Percentiles rank a stretch among this genome's conserved stretches.
phyloP scores from a whole-genome alignment of 2,113 vertebrate genomes.

The Montifringilla adamsi region DNA sequence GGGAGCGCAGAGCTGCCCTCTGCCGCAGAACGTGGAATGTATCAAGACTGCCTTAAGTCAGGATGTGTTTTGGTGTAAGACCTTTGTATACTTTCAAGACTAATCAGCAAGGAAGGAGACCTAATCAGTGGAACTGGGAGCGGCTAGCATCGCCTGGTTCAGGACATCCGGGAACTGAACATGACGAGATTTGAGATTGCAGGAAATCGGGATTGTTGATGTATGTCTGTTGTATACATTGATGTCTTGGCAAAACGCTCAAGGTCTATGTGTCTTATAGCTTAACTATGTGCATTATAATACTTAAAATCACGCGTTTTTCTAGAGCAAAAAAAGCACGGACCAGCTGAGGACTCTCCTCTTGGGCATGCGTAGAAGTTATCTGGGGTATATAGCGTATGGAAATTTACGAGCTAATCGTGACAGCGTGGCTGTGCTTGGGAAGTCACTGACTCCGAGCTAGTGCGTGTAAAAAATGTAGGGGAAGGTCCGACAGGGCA shows the following conservation, averaged over 20 bases:
- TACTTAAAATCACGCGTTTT: neutral
- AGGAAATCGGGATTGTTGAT: no score
- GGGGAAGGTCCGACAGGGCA: no score
- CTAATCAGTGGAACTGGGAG: neutral
- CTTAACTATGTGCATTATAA: neutral
- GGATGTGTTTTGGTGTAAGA: neutral
- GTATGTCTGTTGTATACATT: no score
- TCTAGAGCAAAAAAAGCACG: neutral
- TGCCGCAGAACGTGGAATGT: accelerated
- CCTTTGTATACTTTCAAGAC: no score
- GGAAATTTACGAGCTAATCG: no score
- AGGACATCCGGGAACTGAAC: neutral
- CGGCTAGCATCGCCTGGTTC: neutral
- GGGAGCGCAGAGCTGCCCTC: no score
- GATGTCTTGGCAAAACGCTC: no score
- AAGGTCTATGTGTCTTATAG: neutral
- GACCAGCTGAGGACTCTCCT: no score
- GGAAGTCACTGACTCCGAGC: neutral
- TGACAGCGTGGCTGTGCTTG: neutral
- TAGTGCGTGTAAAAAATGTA: no score
- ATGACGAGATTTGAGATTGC: neutral
- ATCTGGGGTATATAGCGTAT: no score
- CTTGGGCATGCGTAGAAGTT: neutral
- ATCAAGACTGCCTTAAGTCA: neutral
- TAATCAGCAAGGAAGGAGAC: neutral